Percentiles rank a stretch among this genome's conserved stretches.
Conservation (phyloP, 2,797 vertebrate genomes). For the Coluber constrictor region DNA sequence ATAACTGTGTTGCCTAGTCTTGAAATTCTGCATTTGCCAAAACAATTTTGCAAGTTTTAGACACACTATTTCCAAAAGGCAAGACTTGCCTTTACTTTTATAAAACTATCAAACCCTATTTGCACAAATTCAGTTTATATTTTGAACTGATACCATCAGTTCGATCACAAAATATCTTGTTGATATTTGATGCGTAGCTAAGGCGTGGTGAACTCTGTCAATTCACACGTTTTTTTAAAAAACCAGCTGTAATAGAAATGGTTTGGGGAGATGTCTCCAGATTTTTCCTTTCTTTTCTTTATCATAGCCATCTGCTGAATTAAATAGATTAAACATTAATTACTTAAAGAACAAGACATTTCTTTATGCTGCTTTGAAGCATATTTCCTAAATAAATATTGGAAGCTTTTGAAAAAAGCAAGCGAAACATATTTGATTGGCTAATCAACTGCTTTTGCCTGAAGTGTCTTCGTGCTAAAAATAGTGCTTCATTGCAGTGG, state of each 20-base stretch:
- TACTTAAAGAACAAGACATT: conserved; percentile 1
- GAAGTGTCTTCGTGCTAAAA: neutral
- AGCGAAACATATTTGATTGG: neutral
- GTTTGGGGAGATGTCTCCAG: neutral
- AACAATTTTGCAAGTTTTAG: neutral
- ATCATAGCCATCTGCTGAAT: conserved; percentile 11
- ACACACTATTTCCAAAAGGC: neutral
- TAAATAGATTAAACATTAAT: conserved; percentile 24
- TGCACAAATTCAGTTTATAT: neutral
- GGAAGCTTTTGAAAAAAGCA: neutral
- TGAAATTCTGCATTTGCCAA: neutral
- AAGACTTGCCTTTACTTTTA: neutral
- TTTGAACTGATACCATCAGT: neutral
- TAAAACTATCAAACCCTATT: neutral
- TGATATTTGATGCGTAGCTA: neutral
- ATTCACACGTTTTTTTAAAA: neutral
- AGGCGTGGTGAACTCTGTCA: neutral
- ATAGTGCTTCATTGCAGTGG: neutral
- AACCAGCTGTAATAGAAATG: neutral
- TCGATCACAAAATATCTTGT: neutral
- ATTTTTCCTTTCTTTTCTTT: neutral
- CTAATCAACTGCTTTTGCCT: neutral
- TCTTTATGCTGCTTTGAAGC: neutral
- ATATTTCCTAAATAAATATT: neutral
- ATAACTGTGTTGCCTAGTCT: neutral